Percentiles rank a stretch among this genome's conserved stretches.
Conservation (phyloP, 2,797 vertebrate genomes). For the Chrosomus eos region DNA sequence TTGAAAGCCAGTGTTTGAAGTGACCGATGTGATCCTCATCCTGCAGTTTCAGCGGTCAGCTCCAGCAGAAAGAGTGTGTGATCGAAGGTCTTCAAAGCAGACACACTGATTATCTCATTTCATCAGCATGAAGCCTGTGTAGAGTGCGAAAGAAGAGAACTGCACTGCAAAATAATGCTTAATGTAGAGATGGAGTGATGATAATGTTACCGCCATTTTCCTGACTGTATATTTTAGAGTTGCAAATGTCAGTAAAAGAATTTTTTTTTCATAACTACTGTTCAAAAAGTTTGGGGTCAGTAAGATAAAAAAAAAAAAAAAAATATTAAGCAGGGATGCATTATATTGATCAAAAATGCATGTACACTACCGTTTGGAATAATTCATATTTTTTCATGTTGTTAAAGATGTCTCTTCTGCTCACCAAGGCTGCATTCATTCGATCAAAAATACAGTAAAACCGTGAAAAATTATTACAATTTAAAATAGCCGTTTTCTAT, state of each 20-base stretch:
- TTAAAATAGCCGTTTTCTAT: not conserved
- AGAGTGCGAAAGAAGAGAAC: not conserved
- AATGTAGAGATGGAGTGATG: not conserved
- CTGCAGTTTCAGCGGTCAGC: not conserved
- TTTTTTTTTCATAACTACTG: too few species aligned
- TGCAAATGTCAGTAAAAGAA: not conserved
- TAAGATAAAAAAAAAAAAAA: too few species aligned
- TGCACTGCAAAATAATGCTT: not conserved
- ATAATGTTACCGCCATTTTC: not conserved
- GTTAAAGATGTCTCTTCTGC: not conserved
- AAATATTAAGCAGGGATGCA: not conserved
- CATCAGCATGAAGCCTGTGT: not conserved
- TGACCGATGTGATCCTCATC: not conserved
- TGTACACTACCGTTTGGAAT: not conserved
- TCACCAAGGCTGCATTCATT: not conserved
- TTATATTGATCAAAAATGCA: not conserved
- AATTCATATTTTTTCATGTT: not conserved
- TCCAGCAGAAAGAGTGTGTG: slow-evolving; percentile 18
- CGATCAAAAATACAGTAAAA: not conserved
- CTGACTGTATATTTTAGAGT: not conserved
- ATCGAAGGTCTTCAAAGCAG: not conserved
- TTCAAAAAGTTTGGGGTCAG: too few species aligned
- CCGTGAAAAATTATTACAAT: not conserved
- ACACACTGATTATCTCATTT: slow-evolving; percentile 11
- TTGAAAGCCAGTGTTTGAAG: not conserved